Conservation (phyloP, 1,140 invertebrate genomes). For the Pteromalus puparum region DNA sequence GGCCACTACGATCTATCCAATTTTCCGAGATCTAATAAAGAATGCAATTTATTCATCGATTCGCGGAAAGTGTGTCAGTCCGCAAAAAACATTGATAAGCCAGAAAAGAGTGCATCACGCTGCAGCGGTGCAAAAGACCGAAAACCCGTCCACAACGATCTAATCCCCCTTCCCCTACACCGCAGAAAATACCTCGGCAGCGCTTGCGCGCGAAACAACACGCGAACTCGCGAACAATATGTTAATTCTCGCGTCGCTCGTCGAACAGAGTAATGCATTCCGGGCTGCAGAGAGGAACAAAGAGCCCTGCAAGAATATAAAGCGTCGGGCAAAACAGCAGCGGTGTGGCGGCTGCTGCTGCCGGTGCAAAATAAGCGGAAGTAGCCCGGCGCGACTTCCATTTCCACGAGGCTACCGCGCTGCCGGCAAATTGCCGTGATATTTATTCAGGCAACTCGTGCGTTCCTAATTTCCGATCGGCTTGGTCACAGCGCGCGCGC, state of each 20-base stretch:
- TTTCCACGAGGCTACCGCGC: slow-evolving; percentile 18
- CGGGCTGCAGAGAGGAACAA: background rate
- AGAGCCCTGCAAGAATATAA: slow-evolving; percentile 1
- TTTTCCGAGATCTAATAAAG: background rate
- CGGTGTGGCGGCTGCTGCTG: too few species aligned
- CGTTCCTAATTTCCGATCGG: slow-evolving; percentile 39
- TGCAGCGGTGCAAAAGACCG: background rate
- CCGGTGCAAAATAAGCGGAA: slow-evolving; percentile 27
- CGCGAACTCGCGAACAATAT: slow-evolving; percentile 28
- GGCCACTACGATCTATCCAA: background rate
- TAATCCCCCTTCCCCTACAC: background rate
- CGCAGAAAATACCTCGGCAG: background rate
- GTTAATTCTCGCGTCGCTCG: slow-evolving; percentile 20
- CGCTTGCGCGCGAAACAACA: background rate
- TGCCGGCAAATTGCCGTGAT: slow-evolving; percentile 33
- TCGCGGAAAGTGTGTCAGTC: background rate
- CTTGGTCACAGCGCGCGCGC: background rate
- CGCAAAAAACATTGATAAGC: background rate
- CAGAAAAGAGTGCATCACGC: background rate
- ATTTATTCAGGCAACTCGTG: slow-evolving; percentile 34
- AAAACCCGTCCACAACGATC: background rate
- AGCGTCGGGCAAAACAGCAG: background rate
- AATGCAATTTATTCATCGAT: slow-evolving; percentile 1
- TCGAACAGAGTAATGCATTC: slow-evolving; percentile 4
- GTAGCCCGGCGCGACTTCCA: slow-evolving; percentile 14